Conservation (phyloP, 2,113 vertebrate species). For the Micronycteris hirsuta region DNA sequence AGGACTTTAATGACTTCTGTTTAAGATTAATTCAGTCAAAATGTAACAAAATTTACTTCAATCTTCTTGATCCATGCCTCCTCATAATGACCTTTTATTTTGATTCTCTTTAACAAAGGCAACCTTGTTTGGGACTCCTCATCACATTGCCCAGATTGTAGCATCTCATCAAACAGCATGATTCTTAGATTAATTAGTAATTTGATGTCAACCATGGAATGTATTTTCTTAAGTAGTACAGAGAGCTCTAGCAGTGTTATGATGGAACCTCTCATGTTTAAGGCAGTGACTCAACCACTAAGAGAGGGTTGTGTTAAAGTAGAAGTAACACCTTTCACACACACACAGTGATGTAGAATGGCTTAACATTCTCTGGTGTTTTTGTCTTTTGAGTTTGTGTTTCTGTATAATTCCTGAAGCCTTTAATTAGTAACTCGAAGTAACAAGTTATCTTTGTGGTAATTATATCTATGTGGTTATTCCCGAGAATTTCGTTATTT, state of each 20-base stretch:
- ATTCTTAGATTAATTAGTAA: conserved; percentile 42
- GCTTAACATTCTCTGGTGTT: not conserved
- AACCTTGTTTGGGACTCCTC: not conserved
- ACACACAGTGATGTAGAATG: not conserved
- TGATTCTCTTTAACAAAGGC: not conserved
- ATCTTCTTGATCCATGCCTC: conserved; percentile 1
- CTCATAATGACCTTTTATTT: not conserved
- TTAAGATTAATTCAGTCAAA: conserved; percentile 37
- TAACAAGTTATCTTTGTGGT: not conserved
- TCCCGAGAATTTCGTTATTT: not conserved
- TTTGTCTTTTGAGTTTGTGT: conserved; percentile 33
- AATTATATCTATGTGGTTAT: not conserved
- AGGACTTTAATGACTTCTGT: not conserved
- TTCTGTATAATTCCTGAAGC: conserved; percentile 33
- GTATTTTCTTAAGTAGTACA: conserved; percentile 41
- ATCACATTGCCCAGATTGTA: conserved; percentile 8
- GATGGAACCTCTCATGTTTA: not conserved
- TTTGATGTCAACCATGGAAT: conserved; percentile 29
- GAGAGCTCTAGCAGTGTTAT: not conserved
- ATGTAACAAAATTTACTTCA: not conserved
- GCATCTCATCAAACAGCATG: conserved; percentile 13
- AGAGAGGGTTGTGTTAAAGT: not conserved
- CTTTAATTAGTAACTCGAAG: conserved; percentile 21
- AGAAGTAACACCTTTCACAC: not conserved
- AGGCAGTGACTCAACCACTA: not conserved